phyloP scores from a whole-genome alignment of 2,797 vertebrate genomes.

The Cossypha polioptera region DNA sequence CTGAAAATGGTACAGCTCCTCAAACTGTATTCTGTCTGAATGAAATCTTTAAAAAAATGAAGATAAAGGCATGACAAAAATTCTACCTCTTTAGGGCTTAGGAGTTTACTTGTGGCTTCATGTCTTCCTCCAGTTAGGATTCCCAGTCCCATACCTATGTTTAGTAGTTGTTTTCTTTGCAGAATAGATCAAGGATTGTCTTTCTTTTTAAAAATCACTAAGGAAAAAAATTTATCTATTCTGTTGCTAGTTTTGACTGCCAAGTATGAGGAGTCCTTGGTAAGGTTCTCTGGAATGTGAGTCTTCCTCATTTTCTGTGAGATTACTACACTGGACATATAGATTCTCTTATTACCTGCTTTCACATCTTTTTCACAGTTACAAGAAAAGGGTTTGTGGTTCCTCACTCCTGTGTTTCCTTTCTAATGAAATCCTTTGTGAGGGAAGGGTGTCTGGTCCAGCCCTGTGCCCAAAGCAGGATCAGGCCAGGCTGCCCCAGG shows the following conservation, averaged over 20 bases:
- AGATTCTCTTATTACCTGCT: neutral
- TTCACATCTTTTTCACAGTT: neutral
- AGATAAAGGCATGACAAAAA: neutral
- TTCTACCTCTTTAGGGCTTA: neutral
- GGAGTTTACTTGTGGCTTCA: neutral
- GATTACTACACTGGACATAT: neutral
- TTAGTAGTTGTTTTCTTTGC: neutral
- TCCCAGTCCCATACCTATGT: no score
- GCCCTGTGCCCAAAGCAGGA: neutral
- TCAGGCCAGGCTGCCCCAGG: neutral
- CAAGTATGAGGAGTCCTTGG: neutral
- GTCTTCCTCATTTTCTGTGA: neutral
- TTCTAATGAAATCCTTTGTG: neutral
- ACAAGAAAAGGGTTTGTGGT: neutral
- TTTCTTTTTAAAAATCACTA: neutral
- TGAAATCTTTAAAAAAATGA: neutral
- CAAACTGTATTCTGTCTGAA: neutral
- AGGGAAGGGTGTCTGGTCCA: neutral
- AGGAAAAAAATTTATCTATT: neutral
- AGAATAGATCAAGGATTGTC: neutral
- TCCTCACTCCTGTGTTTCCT: neutral
- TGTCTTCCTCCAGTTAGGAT: neutral
- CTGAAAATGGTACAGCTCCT: neutral
- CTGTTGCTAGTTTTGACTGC: neutral
- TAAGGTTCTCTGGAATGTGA: neutral